Evolutionary conservation across 2,797 vertebrate genomes (phyloP), one percentile per base, ranked within the genome.

Genomic region (Diceros bicornis): DNA sequence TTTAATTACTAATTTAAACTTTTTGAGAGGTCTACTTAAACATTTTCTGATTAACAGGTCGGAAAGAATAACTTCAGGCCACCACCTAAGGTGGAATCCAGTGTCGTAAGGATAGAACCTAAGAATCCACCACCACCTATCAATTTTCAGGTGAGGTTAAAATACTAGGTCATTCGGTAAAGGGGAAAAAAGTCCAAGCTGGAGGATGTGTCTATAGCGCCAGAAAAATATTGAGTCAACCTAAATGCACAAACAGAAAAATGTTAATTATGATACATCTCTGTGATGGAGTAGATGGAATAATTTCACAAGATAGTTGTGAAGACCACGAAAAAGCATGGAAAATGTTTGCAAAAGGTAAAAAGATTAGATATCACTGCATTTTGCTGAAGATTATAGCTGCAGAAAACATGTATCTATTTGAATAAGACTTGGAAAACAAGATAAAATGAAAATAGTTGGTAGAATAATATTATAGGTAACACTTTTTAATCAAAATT

Each of bases 41-140:
- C 21, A 87, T 90, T 98, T 97, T 97, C 79, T 97, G 88, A 79
- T 84, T 95, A 85, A 97, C 98, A 99, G 99, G 99, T 99, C 85
- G 99, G 99, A 83, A 99, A 99, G 98, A 99, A 99, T 98, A 99
- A 99, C 97, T 99, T 99, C 98, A 99, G 99, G 62, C 99, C 99
- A 87, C 99, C 99, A 95, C 99, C 99, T 25, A 99, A 99, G 99
- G 99, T 99, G 29, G 99, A 99, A 98, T 99, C 99, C 71, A 99
- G 99, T 94, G 99, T 99, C n/a, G 99, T 99, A 89, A 99, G 99
- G 97, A 99, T 99, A 99, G 99, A 99, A 97, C 99, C 99, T 2
- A 99, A 99, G 98, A 99, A 99, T 97, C 99, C 99, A 62, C 99
- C 99, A 44, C 99, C 99, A 64, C 99, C 99, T 21, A 99, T 99